phyloP scores from a whole-genome alignment of 1,140 invertebrate genomes.

The Scylla paramamosain region DNA sequence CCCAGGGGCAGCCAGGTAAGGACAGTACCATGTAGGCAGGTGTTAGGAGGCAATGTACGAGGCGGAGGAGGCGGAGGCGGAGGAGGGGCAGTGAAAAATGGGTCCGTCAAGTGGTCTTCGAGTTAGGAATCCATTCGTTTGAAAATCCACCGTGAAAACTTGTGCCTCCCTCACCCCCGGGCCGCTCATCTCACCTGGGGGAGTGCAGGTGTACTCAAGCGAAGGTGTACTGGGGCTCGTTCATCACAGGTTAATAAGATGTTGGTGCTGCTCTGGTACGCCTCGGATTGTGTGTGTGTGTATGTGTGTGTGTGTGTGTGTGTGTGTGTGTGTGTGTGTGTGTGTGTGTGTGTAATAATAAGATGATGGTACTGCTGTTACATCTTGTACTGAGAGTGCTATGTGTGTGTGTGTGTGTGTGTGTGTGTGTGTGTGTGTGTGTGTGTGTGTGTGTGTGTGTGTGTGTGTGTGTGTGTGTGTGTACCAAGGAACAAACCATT shows the following conservation, averaged over 20 bases:
- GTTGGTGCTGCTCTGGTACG: background rate
- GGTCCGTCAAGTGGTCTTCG: background rate
- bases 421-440: background rate
- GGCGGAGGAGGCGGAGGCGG: background rate
- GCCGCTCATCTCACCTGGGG: background rate
- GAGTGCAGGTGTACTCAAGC: background rate
- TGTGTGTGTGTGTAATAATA: constrained; percentile 32
- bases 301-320: constrained; percentile 11
- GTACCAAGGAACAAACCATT: background rate
- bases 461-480: background rate
- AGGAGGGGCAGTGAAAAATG: background rate
- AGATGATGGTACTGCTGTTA: too few relatives aligned
- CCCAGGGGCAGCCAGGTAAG: background rate
- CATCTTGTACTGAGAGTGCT: too few relatives aligned
- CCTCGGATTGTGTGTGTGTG: background rate
- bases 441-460: background rate
- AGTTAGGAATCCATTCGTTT: background rate
- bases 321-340: constrained; percentile 50
- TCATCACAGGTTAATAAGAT: background rate
- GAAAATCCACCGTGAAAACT: background rate
- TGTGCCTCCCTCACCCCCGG: background rate
- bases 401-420: background rate
- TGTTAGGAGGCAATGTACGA: background rate
- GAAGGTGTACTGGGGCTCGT: background rate
- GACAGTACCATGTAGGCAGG: background rate